Conservation (phyloP, 1,140 invertebrate genomes). For the Acromyrmex charruanus region DNA sequence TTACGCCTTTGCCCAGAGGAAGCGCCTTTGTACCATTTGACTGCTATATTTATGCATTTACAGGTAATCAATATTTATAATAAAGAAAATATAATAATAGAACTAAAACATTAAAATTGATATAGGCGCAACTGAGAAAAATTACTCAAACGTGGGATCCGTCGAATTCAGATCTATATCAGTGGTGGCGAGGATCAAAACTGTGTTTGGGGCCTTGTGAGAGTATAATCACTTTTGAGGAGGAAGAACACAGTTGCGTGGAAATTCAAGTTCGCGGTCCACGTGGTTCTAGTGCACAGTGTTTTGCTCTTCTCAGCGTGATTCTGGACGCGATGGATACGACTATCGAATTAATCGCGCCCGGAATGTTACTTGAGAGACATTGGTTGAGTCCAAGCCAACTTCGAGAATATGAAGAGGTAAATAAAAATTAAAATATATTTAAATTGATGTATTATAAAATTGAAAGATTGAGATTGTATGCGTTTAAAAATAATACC, state of each 20-base stretch:
- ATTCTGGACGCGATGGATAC: slow-evolving; percentile 91
- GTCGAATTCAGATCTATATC: slow-evolving; percentile 90
- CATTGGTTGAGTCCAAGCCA: slow-evolving; percentile 90
- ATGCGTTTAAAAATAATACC: neutral
- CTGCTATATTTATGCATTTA: slow-evolving; percentile 90
- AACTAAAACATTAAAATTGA: slow-evolving; percentile 1
- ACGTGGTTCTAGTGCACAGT: slow-evolving; percentile 86
- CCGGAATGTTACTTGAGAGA: slow-evolving; percentile 89
- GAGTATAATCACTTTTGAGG: slow-evolving; percentile 90
- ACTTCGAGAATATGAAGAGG: slow-evolving; percentile 86
- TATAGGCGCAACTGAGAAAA: slow-evolving; percentile 87
- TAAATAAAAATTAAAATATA: slow-evolving; percentile 45
- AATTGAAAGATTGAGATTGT: slow-evolving; percentile 1
- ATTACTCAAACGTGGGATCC: slow-evolving; percentile 88
- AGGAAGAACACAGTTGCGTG: slow-evolving; percentile 88
- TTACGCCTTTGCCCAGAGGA: slow-evolving; percentile 88
- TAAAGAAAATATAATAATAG: slow-evolving; percentile 8
- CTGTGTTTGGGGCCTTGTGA: slow-evolving; percentile 91
- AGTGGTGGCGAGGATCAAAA: slow-evolving; percentile 94
- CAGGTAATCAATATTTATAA: slow-evolving; percentile 85
- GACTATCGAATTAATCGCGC: slow-evolving; percentile 89
- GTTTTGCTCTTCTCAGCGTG: slow-evolving; percentile 93
- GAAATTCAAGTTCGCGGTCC: slow-evolving; percentile 93
- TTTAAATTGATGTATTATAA: slow-evolving; percentile 14
- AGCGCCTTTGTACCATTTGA: slow-evolving; percentile 88